Evolutionary conservation across 2,113 vertebrate genomes (phyloP), one percentile per base, ranked within the genome.

Genomic region (Camelus bactrianus): DNA sequence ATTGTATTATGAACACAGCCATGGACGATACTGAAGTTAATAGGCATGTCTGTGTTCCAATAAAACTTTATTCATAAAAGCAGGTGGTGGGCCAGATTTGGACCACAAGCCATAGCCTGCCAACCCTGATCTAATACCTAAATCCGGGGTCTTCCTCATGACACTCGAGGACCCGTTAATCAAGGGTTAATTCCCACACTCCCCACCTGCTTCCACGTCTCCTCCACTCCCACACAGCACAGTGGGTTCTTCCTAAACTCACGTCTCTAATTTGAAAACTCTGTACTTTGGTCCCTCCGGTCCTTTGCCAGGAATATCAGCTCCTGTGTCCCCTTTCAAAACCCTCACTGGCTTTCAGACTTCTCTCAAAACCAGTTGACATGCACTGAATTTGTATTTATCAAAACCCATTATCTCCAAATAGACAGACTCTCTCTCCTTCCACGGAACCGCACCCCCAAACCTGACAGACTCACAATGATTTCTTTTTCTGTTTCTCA

Each of bases 41-140:
- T 1, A 30, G 26, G 48, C 24, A 5, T 42, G 38, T 24, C 75
- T 35, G 15, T n/a, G 16, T 86, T 70, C 48, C 52, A 64, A 77
- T 67, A 90, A 91, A 91, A 75, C 87, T 92, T 79, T 87, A 94
- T 76, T 97, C 30, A 46, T 83, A 56, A 82, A 72, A 60, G 16
- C 8, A 87, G 62, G 6, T 38, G n/a, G 10, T 22, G 32, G 69
- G 8, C 38, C 70, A 91, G 22, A 58, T 67, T 62, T 72, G 64
- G 20, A 20, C 13, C 38, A 24, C 76, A 19, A 35, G 28, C 22
- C 75, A 10, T 10, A 52, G 24, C 17, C 42, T 56, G 14, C n/a
- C 28, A 52, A 9, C 3, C 15, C 38, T 42, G 81, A 16, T 50
- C 26, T 79, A 54, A 67, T 22, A 24, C 2, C 16, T 22, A 30